Base-by-base conservation (phyloP, 2,113 vertebrate species). In the Bombycilla garrulus region DNA sequence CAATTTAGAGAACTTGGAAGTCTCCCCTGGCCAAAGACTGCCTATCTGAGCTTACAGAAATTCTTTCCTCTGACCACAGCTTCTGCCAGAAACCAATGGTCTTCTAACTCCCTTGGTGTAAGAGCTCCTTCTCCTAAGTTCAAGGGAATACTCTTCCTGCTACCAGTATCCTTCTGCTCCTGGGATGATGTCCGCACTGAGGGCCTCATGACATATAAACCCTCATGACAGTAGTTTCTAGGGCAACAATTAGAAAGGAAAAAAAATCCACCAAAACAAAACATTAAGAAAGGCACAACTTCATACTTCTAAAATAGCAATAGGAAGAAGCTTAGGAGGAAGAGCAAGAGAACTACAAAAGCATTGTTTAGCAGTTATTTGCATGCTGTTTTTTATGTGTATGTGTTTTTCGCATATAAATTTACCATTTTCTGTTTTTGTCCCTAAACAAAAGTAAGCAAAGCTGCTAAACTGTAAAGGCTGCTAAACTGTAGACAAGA, bases 311-410 rank as follows among this genome's bases (percentile, higher is more conserved):
- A 60, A 84, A 80, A 91, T n/a, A 16, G 25, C 3, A 50, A 38
- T 1, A 86, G 18, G 14, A 77, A 65, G 10, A 20, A 91, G 86
- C 12, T 36, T 40, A 53, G 4, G 9, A 84, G 12, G 2, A 45
- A 31, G 35, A 73, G 13, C 18, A 86, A 44, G 35, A 88, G 36
- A 11, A 40, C 6, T 16, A n/a, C 45, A 67, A 79, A 15, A 65
- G 10, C 33, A 48, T 26, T 78, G 20, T 25, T 83, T 22, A 61
- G 31, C 38, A 62, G 15, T 38, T 78, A 66, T 16, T 58, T 71
- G 15, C 38, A 38, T 2, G 0, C 12, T 3, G 2, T 0, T 48
- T 77, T 81, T 51, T 4, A 42, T 15, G 5, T 60, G 10, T 44
- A 13, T 60, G 26, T 35, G 58, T 58, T 17, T 51, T 67, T 50